Percentiles rank a stretch among this genome's conserved stretches.
Evolutionary conservation across 2,888 invertebrate species (phyloP).

Genomic region (Netelia inedita): DNA sequence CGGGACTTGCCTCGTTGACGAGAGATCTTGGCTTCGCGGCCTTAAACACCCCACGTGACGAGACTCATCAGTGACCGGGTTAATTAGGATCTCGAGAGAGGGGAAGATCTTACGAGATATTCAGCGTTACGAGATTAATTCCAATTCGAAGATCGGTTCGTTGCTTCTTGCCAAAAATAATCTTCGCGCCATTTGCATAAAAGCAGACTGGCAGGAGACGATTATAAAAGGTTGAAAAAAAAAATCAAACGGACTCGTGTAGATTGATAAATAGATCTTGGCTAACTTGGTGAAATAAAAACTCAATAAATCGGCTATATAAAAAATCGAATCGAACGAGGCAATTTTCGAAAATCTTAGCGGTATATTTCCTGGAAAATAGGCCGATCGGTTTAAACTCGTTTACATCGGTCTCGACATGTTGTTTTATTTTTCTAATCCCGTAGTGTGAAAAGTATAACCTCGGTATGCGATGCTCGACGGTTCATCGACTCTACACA

Average conservation of each 20-base stretch:
- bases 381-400: not conserved
- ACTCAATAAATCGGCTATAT: too few relatives aligned
- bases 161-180: not conserved
- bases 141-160: too few relatives aligned
- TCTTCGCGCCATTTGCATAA: not conserved
- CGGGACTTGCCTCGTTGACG: not conserved
- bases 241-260: too few relatives aligned
- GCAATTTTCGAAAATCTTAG: too few relatives aligned
- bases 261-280: too few relatives aligned
- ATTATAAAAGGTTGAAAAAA: too few relatives aligned
- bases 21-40: not conserved
- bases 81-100: constrained; percentile 11
- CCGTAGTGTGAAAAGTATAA: constrained; percentile 19
- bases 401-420: not conserved
- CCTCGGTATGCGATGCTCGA: not conserved
- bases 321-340: too few relatives aligned
- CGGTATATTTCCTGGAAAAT: too few relatives aligned
- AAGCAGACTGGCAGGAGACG: not conserved
- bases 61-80: constrained; percentile 20
- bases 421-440: not conserved
- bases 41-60: constrained; percentile 1
- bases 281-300: too few relatives aligned
- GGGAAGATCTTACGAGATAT: constrained; percentile 1
- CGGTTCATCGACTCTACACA: constrained; percentile 58
- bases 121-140: not conserved